Base-by-base conservation (phyloP, 1,140 invertebrate genomes). In the Pararge aegeria region DNA sequence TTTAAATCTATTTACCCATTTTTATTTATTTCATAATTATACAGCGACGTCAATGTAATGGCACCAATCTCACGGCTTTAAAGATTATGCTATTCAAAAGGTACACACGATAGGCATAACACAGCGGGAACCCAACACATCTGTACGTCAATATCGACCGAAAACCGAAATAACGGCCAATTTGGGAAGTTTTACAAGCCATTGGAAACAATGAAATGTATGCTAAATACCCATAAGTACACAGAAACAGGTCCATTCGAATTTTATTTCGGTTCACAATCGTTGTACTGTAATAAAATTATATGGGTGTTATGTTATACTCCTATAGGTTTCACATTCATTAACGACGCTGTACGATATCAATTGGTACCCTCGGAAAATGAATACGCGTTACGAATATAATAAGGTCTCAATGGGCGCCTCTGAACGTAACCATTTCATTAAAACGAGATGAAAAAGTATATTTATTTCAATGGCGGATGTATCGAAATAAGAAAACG, bases 351-450 rank as follows among this genome's bases (percentile, higher is more conserved):
- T 63, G 37, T 63, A 53, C 55, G 29, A 38, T 63, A 63, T 63
- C 61, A 63, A 63, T 63, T 53, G 54, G 54, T 53, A 49, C 49
- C 37, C 60, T 53, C 61, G 55, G 50, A 57, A 63, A 63, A 63
- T 63, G 61, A 63, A 63, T 52, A 63, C 61, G 61, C 57, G 61
- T 57, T 63, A 53, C 61, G 61, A 63, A 63, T 63, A 55, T 63
- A 57, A 63, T 63, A 49, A 40, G 61, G 21, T 30, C 42, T 19
- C 46, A 57, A 48, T 57, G 27, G 52, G 49, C 49, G 53, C 49
- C 50, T 63, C 48, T 57, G 55, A 53, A 46, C 40, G 61, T 42
- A 53, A 48, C 21, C 54, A 53, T 63, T 63, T 38, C 55, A 53
- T 63, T 63, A 63, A 53, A 38, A 57, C 55, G 19, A 19, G 55